Conservation (phyloP, 2,888 invertebrate species). For the Ennomos fuscantarius region DNA sequence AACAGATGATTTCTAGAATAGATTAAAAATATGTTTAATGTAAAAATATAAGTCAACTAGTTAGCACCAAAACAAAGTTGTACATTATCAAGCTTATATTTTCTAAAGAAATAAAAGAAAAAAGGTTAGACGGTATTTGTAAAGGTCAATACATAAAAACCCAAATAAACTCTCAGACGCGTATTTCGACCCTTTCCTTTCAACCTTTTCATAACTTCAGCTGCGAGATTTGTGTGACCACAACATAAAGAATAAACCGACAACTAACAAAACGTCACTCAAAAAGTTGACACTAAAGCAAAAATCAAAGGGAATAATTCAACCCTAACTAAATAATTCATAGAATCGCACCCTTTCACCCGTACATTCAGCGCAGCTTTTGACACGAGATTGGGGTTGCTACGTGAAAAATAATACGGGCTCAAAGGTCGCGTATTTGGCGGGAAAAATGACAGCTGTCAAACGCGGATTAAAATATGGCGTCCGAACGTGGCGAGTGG, state of each 20-base stretch:
- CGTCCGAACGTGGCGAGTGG: conserved; percentile 30
- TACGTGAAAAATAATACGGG: conserved; percentile 60
- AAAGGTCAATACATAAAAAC: not conserved
- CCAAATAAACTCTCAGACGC: not conserved
- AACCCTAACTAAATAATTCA: conserved; percentile 37
- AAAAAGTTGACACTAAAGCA: conserved; percentile 16
- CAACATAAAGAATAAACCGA: not conserved
- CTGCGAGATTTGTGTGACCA: not conserved
- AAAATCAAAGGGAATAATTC: conserved; percentile 31
- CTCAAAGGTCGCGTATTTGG: conserved; percentile 55
- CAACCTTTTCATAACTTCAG: conserved; percentile 3
- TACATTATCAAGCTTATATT: too few relatives aligned
- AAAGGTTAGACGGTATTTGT: not conserved
- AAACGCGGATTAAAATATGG: conserved; percentile 65
- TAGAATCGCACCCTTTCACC: conserved; percentile 28
- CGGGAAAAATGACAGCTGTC: conserved; percentile 72
- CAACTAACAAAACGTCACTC: conserved; percentile 18
- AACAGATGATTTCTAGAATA: too few relatives aligned
- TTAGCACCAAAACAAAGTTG: too few relatives aligned
- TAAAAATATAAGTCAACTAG: too few relatives aligned
- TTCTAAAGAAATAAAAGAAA: not conserved
- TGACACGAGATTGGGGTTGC: conserved; percentile 39
- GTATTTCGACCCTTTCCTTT: conserved; percentile 5
- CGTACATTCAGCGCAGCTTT: conserved; percentile 22
- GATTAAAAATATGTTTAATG: too few relatives aligned